phyloP scores from a whole-genome alignment of 1,140 invertebrate species.

The Solen grandis region DNA sequence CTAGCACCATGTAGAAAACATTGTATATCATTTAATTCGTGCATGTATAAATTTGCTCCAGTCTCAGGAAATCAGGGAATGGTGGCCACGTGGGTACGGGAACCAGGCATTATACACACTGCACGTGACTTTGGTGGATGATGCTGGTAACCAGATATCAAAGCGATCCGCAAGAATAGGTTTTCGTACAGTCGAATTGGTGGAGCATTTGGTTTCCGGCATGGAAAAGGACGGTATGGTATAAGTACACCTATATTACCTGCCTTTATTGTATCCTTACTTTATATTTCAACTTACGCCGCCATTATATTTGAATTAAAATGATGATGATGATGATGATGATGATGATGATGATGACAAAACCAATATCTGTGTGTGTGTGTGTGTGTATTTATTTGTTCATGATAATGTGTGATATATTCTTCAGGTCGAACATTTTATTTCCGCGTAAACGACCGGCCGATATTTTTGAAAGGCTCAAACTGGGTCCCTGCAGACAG shows the following conservation, averaged over 20 bases:
- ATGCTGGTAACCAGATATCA: constrained; percentile 70
- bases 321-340: too few species aligned
- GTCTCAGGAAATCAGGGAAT: constrained; percentile 79
- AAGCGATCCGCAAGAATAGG: constrained; percentile 85
- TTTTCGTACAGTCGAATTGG: constrained; percentile 90
- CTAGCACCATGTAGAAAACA: too few species aligned
- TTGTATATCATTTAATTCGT: too few species aligned
- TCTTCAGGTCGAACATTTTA: constrained; percentile 90
- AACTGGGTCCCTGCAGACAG: constrained; percentile 97
- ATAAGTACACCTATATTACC: too few species aligned
- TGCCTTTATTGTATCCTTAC: too few species aligned
- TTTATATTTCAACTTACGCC: too few species aligned
- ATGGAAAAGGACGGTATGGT: constrained; percentile 38
- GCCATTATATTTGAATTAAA: too few species aligned
- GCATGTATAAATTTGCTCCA: too few species aligned
- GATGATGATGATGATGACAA: too few species aligned
- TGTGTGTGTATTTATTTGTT: too few species aligned
- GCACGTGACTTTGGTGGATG: constrained; percentile 81
- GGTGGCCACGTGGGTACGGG: constrained; percentile 98
- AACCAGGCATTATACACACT: constrained; percentile 89
- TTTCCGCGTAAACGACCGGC: constrained; percentile 92
- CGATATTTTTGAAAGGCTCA: constrained; percentile 96
- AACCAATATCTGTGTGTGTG: too few species aligned
- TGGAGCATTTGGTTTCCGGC: constrained; percentile 80
- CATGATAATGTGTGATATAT: constrained; percentile 46